Evolutionary conservation across 2,888 invertebrate genomes (phyloP).

Genomic region (Netelia melanura): DNA sequence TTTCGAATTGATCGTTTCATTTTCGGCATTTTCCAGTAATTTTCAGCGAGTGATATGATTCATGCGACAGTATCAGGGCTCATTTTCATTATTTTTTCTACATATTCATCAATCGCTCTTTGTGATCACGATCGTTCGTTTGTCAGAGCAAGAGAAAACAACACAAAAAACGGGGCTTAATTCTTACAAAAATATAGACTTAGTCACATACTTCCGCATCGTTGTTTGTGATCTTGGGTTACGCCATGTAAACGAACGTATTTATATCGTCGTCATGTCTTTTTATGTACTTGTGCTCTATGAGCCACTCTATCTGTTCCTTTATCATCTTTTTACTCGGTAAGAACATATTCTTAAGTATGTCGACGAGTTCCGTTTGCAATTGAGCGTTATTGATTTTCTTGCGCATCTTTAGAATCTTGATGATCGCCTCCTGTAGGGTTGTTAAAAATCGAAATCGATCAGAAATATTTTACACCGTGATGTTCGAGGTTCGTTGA

Average conservation of each 20-base stretch:
- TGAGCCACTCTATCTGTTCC: conserved; percentile 99
- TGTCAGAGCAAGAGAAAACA: background rate
- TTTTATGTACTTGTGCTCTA: conserved; percentile 99
- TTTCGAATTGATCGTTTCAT: conserved; percentile 2
- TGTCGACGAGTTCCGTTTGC: conserved; percentile 98
- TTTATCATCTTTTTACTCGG: conserved; percentile 99
- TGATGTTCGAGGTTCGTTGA: conserved; percentile 15
- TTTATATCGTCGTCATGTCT: conserved; percentile 99
- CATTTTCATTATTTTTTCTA: background rate
- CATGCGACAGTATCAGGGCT: conserved; percentile 15
- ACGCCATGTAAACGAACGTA: conserved; percentile 99
- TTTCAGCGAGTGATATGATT: conserved; percentile 46
- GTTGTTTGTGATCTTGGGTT: conserved; percentile 79
- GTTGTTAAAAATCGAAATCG: background rate
- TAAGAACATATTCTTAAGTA: conserved; percentile 99
- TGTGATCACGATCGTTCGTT: background rate
- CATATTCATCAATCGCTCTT: conserved; percentile 17
- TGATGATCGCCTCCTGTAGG: conserved; percentile 97
- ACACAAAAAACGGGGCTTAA: conserved; percentile 61
- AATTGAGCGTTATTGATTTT: conserved; percentile 96
- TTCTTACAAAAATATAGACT: conserved; percentile 81
- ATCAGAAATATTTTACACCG: background rate
- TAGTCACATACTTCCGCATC: conserved; percentile 73
- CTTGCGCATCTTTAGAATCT: conserved; percentile 99
- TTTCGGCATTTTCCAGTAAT: conserved; percentile 16